Evolutionary conservation across 2,113 vertebrate species (phyloP).

Genomic region (Lasiurus cinereus): DNA sequence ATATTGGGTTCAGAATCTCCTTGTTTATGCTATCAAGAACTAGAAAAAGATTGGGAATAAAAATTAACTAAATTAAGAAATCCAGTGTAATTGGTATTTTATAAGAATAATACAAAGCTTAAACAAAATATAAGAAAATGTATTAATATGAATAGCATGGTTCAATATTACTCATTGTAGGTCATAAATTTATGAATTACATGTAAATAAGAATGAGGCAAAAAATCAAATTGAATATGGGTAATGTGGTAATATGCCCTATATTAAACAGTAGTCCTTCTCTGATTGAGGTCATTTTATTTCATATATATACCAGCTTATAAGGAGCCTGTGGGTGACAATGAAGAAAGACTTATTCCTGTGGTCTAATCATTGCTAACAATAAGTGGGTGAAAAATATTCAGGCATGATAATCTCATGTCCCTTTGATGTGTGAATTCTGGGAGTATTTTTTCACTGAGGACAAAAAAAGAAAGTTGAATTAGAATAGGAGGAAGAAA

Average conservation of each 20-base stretch:
- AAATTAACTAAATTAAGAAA: slow-evolving; percentile 45
- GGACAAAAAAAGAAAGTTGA: background rate
- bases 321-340: background rate
- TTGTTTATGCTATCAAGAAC: slow-evolving; percentile 40
- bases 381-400: background rate
- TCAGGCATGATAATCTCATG: background rate
- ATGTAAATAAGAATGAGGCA: background rate
- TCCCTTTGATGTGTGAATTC: background rate
- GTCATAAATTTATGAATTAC: background rate
- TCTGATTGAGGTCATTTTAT: background rate
- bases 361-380: background rate
- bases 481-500: background rate
- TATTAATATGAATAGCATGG: background rate
- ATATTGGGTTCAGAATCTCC: background rate
- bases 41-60: slow-evolving; percentile 26
- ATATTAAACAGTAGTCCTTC: background rate
- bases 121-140: background rate
- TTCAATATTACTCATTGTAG: background rate
- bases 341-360: background rate
- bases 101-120: background rate
- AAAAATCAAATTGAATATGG: background rate
- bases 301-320: background rate
- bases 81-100: background rate
- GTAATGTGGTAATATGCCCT: background rate
- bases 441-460: background rate